Base-by-base conservation (phyloP, 2,888 invertebrate genomes). In the Ichneumoninae sp. region DNA sequence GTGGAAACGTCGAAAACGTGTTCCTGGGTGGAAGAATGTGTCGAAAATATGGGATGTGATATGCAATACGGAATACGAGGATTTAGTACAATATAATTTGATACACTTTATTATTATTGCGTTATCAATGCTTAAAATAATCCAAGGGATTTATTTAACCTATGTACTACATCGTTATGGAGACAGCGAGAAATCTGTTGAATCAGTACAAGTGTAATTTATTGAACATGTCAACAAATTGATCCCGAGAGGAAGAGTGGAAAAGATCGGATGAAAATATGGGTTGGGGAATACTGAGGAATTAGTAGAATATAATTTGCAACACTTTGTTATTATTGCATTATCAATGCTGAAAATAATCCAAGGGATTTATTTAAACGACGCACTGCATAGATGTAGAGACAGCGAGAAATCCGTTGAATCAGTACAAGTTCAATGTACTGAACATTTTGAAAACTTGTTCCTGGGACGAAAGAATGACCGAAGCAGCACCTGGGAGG, bases 401-500 rank as follows among this genome's bases (percentile, higher is more conserved):
- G 16, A 22, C 0, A 4, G 26, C 13, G 13, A 30, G 26, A 30
- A 30, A 60, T 30, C 26, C 33, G n/a, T 16, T 44, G 6, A 62
- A 70, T 70, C 16, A 70, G 50, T 60, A 44, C 26, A 5, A 26
- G 19, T n/a, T 4, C 10, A 71, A 57, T 30, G 13, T 40, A 4
- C 33, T 33, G 6, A 30, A 19, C 22, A 30, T 8, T 68, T 47
- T 52, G 33, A 60, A 70, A n/a, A 50, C 19, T 30, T 62, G 22
- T 69, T 82, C 72, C 10, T 74, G 30, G 16, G 82, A 74, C 6
- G 82, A 78, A 6, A 90, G 84, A 33, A 91, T 84, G 1, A 92
- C 82, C 0, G 91, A 90, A 0, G 89, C 89, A 3, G 90, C 86
- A 7, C 78, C 90, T 0, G 91, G 91, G 1, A 93, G 19, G 4